These are phyloP conservation scores for Grallaria varia DNA, from an alignment of 2,113 vertebrate species.

Conservation along the genomic window DNA sequence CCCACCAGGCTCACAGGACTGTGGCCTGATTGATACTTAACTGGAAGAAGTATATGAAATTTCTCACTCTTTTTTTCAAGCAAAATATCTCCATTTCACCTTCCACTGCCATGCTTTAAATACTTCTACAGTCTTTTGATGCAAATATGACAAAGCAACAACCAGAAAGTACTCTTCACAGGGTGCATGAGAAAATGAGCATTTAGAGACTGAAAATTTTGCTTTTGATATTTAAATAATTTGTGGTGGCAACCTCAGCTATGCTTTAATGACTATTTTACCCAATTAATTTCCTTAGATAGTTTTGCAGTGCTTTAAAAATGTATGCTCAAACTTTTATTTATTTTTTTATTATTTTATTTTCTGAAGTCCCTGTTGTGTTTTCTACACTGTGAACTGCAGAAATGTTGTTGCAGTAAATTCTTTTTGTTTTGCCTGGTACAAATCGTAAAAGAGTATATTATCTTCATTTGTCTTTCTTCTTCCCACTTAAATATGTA, in stretches of 20 bases:
- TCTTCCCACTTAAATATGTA: constrained; percentile 28
- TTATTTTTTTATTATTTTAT: not conserved
- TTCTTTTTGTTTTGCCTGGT: constrained; percentile 1
- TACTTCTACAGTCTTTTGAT: not conserved
- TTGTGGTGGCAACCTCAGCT: not conserved
- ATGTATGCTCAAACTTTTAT: not conserved
- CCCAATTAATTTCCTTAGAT: constrained; percentile 20
- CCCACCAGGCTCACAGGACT: not conserved
- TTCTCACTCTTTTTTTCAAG: not conserved
- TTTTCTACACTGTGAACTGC: not conserved
- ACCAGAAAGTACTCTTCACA: not conserved
- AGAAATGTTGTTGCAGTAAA: constrained; percentile 16
- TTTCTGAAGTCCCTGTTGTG: not conserved
- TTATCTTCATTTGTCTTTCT: constrained; percentile 53
- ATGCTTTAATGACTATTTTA: constrained; percentile 14
- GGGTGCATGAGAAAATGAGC: not conserved
- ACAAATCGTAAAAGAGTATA: constrained; percentile 8
- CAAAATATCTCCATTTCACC: not conserved
- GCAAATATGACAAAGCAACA: not conserved
- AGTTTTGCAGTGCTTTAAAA: not conserved
- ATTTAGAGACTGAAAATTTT: not conserved
- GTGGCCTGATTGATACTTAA: not conserved
- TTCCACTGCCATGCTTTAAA: not conserved
- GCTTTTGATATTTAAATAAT: constrained; percentile 20
- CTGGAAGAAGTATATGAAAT: not conserved